phyloP scores from a whole-genome alignment of 2,113 vertebrate species.

The Tragulus kanchil region DNA sequence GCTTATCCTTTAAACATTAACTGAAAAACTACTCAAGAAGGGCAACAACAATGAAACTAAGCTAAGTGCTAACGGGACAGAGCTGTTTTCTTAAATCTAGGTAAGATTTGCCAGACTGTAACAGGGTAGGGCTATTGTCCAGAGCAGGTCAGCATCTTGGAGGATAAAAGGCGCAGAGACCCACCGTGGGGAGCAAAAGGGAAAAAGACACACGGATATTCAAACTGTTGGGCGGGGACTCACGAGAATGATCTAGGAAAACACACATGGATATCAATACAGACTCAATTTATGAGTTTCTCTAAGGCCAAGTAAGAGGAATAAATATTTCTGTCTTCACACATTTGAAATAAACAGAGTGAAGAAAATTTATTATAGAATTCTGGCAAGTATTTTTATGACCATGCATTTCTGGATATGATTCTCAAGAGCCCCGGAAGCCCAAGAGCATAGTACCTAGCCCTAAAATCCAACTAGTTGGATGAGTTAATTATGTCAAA shows the following conservation, averaged over 20 bases:
- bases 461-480: background rate
- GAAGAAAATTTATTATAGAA: conserved; percentile 63
- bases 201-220: background rate
- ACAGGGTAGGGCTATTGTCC: no score
- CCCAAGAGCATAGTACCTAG: background rate
- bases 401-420: conserved; percentile 68
- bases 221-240: background rate
- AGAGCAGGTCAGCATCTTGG: background rate
- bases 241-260: background rate
- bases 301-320: conserved; percentile 67
- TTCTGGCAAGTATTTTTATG: conserved; percentile 67
- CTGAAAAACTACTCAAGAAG: background rate
- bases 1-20: background rate
- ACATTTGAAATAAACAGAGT: conserved; percentile 69
- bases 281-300: background rate
- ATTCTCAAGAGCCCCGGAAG: no score
- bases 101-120: background rate
- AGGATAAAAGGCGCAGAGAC: background rate
- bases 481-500: background rate
- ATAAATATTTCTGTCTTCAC: conserved; percentile 69
- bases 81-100: background rate
- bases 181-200: background rate
- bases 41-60: background rate
- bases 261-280: background rate
- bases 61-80: background rate